Percentiles rank a stretch among this genome's conserved stretches.
Evolutionary conservation across 2,797 vertebrate species (phyloP).

Genomic region (Rhinogobio ventralis): DNA sequence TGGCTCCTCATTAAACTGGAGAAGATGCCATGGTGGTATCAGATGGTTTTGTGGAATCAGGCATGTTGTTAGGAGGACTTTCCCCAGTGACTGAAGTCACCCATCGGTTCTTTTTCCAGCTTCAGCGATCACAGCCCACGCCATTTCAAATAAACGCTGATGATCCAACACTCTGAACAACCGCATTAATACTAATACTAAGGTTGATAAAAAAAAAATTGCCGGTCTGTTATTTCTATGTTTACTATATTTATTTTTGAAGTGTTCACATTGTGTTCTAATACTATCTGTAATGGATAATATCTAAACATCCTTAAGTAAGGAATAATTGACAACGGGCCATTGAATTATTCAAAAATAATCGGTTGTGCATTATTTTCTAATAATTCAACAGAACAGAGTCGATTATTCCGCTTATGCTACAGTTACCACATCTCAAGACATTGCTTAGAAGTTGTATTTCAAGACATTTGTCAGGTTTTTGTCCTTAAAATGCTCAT

Average conservation of each 20-base stretch:
- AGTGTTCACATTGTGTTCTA: neutral
- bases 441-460: neutral
- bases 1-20: conserved; percentile 48
- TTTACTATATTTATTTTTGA: neutral
- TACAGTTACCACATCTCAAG: neutral
- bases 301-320: neutral
- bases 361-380: too few relatives aligned
- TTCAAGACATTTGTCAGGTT: neutral
- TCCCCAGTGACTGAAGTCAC: conserved; percentile 45
- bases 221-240: neutral
- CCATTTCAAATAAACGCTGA: conserved; percentile 47
- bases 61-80: conserved; percentile 32
- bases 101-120: conserved; percentile 34
- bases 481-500: neutral
- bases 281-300: neutral
- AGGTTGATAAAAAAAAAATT: too few relatives aligned
- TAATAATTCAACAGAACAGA: too few relatives aligned
- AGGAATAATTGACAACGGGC: too few relatives aligned
- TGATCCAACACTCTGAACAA: conserved; percentile 35
- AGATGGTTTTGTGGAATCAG: conserved; percentile 31
- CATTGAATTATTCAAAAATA: too few relatives aligned
- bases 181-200: neutral
- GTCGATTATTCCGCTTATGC: too few relatives aligned
- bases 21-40: conserved; percentile 21
- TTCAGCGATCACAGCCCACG: conserved; percentile 26